phyloP scores from a whole-genome alignment of 1,140 invertebrate genomes.

The Brachionus plicatilis region DNA sequence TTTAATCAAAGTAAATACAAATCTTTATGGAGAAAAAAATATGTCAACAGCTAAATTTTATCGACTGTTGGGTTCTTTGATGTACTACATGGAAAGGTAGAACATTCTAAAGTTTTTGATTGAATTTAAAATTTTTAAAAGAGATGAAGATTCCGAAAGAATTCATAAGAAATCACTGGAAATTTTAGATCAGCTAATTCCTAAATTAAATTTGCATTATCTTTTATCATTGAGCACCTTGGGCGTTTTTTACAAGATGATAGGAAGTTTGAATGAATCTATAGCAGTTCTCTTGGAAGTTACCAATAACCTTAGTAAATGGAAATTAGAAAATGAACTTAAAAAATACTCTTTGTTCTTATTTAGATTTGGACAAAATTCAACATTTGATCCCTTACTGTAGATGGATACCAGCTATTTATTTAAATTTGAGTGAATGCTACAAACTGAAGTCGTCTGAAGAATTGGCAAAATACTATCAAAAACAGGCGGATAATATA shows the following conservation, averaged over 20 bases:
- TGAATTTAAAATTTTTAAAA: background rate
- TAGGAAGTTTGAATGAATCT: slow-evolving; percentile 13
- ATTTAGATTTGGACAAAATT: slow-evolving; percentile 18
- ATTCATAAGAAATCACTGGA: slow-evolving; percentile 33
- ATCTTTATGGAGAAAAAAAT: background rate
- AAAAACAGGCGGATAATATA: slow-evolving; percentile 28
- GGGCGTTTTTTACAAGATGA: slow-evolving; percentile 40
- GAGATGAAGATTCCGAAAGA: slow-evolving; percentile 18
- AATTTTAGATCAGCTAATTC: background rate
- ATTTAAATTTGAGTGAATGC: slow-evolving; percentile 29
- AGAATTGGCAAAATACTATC: slow-evolving; percentile 25
- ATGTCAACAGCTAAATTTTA: slow-evolving; percentile 23
- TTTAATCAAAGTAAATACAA: background rate
- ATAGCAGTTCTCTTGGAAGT: slow-evolving; percentile 33
- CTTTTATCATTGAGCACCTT: slow-evolving; percentile 12
- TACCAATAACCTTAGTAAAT: slow-evolving; percentile 13
- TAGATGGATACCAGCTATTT: slow-evolving; percentile 35
- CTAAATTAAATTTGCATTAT: slow-evolving; percentile 21
- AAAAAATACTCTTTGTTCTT: background rate
- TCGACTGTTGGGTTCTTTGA: slow-evolving; percentile 5
- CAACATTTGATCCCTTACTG: background rate
- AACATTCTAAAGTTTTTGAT: background rate
- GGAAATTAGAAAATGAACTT: background rate
- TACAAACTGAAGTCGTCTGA: background rate
- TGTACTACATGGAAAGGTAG: slow-evolving; percentile 30